A percentile compares a stretch with the other conserved stretches of the same genome.
Conservation (phyloP, 2,888 invertebrate species). For the Acronicta leporina region DNA sequence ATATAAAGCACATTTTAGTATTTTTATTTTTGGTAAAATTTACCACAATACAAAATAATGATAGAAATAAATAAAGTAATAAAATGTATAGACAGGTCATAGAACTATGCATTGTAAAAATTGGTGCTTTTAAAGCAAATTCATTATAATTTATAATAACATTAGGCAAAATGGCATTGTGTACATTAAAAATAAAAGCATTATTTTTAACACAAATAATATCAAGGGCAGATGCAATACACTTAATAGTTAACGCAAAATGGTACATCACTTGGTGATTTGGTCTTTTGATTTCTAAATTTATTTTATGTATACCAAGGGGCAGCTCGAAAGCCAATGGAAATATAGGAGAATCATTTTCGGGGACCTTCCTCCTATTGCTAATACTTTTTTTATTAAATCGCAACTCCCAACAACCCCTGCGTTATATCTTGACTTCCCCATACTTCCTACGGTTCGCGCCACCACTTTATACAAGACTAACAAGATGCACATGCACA, state of each 20-base stretch:
- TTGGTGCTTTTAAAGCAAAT: conserved; percentile 89
- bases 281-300: conserved; percentile 79
- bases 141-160: conserved; percentile 88
- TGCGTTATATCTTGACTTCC: not conserved
- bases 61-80: conserved; percentile 89
- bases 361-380: not conserved
- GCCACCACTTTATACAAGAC: conserved; percentile 66
- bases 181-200: conserved; percentile 88
- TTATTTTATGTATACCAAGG: conserved; percentile 37
- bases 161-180: conserved; percentile 89
- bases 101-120: conserved; percentile 88
- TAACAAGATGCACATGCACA: conserved; percentile 80
- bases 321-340: conserved; percentile 7
- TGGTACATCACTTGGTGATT: conserved; percentile 86
- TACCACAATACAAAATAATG: conserved; percentile 89
- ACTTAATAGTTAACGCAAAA: conserved; percentile 78
- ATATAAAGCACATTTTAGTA: conserved; percentile 88
- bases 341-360: not conserved
- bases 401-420: no score
- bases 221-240: conserved; percentile 85
- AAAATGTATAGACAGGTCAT: conserved; percentile 89
- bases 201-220: conserved; percentile 87
- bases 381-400: no score
- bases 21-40: conserved; percentile 89
- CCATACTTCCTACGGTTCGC: not conserved